These are phyloP conservation scores for Megastigmus dorsalis DNA, from an alignment of 2,888 invertebrate species.

Conservation along the genomic window DNA sequence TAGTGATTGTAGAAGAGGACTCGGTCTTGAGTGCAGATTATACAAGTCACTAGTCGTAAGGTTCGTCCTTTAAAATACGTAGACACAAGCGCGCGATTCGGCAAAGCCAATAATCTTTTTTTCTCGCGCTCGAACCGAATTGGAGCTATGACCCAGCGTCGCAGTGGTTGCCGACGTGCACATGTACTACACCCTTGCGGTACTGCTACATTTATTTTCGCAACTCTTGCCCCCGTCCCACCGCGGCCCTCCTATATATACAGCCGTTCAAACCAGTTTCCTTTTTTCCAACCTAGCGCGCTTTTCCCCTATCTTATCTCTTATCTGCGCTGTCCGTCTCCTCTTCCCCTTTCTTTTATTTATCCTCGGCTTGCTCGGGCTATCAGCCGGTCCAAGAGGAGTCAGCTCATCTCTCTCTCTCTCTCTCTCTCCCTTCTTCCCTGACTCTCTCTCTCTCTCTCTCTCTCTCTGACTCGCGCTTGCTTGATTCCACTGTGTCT, in stretches of 20 bases:
- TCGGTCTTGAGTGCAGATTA: too few species aligned
- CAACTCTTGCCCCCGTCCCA: neutral
- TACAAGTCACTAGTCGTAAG: too few species aligned
- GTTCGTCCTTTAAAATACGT: too few species aligned
- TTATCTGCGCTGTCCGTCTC: constrained; percentile 50
- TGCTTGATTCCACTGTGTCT: constrained; percentile 44
- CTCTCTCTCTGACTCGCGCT: constrained; percentile 37
- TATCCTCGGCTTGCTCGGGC: constrained; percentile 35
- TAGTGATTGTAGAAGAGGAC: too few species aligned
- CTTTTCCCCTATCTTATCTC: constrained; percentile 47
- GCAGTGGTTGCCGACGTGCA: too few species aligned
- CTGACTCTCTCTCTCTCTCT: constrained; percentile 40
- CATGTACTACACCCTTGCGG: too few species aligned
- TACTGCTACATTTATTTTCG: neutral
- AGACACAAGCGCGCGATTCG: too few species aligned
- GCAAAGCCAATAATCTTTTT: too few species aligned
- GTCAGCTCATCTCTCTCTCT: constrained; percentile 35
- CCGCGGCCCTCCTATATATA: too few species aligned
- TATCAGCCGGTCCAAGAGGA: neutral
- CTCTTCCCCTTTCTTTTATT: constrained; percentile 43
- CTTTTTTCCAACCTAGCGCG: constrained; percentile 33
- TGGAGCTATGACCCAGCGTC: too few species aligned
- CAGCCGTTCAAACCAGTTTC: constrained; percentile 24
- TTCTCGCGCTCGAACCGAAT: too few species aligned
- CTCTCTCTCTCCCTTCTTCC: constrained; percentile 57